Evolutionary conservation across 1,140 invertebrate genomes (phyloP).

Genomic region (Danaus plexippus): DNA sequence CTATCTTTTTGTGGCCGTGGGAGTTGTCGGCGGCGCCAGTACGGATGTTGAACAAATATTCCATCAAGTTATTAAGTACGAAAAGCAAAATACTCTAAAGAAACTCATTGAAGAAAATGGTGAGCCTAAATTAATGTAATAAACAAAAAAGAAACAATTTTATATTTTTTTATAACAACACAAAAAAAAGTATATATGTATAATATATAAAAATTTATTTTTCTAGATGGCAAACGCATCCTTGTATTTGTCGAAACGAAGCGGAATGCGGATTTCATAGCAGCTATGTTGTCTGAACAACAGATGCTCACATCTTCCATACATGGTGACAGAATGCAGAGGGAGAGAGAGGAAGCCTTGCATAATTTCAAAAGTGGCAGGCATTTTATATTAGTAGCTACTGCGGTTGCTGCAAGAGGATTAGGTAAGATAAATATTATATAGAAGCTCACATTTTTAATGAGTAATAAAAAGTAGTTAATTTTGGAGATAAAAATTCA

Average conservation of each 20-base stretch:
- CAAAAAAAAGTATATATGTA: not conserved
- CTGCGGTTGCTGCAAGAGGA: conserved; percentile 93
- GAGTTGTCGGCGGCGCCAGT: conserved; percentile 91
- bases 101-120: conserved; percentile 78
- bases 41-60: conserved; percentile 90
- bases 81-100: conserved; percentile 82
- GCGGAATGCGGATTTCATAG: conserved; percentile 89
- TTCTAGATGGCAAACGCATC: conserved; percentile 70
- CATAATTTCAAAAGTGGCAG: conserved; percentile 83
- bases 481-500: not conserved
- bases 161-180: too few species aligned
- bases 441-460: too few species aligned
- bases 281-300: conserved; percentile 79
- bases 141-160: not conserved
- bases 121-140: conserved; percentile 28
- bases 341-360: conserved; percentile 90
- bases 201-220: not conserved
- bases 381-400: conserved; percentile 88
- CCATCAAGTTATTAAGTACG: conserved; percentile 79
- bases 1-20: conserved; percentile 89
- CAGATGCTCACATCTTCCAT: conserved; percentile 87
- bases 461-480: too few species aligned
- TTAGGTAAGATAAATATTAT: conserved; percentile 70
- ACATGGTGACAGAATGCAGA: conserved; percentile 92
- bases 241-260: conserved; percentile 94